These are phyloP conservation scores for Enteromius afrohamiltoni DNA, from an alignment of 2,797 vertebrate species.

Conservation along the genomic window DNA sequence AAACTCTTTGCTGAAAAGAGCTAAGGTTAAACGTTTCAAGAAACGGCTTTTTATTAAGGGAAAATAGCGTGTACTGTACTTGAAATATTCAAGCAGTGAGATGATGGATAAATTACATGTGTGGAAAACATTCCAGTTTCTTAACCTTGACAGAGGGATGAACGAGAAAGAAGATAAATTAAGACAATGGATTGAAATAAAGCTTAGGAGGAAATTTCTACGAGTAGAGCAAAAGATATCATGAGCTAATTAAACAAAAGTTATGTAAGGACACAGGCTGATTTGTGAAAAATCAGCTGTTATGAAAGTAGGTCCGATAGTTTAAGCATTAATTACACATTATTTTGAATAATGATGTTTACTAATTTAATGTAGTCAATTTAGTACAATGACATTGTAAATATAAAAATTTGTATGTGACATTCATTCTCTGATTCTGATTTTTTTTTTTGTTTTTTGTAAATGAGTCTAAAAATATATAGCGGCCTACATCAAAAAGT, in stretches of 20 bases:
- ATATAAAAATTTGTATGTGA: not conserved
- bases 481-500: not conserved
- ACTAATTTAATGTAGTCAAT: not conserved
- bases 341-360: not conserved
- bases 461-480: not conserved
- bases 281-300: constrained; percentile 34
- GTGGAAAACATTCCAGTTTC: not conserved
- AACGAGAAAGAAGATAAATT: not conserved
- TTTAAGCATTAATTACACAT: not conserved
- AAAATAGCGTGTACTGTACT: not conserved
- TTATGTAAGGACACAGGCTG: not conserved
- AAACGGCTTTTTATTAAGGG: constrained; percentile 10
- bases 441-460: too few relatives aligned
- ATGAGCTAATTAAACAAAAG: not conserved
- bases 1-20: constrained; percentile 1
- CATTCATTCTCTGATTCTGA: too few relatives aligned
- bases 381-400: not conserved
- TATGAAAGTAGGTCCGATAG: constrained; percentile 43
- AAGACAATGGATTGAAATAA: not conserved
- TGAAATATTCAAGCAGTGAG: constrained; percentile 16
- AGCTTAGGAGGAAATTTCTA: not conserved
- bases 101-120: not conserved
- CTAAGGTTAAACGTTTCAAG: constrained; percentile 22
- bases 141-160: constrained; percentile 24
- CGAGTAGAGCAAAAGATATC: not conserved